Conservation (phyloP, 2,888 invertebrate species). For the Cantharis lateralis region DNA sequence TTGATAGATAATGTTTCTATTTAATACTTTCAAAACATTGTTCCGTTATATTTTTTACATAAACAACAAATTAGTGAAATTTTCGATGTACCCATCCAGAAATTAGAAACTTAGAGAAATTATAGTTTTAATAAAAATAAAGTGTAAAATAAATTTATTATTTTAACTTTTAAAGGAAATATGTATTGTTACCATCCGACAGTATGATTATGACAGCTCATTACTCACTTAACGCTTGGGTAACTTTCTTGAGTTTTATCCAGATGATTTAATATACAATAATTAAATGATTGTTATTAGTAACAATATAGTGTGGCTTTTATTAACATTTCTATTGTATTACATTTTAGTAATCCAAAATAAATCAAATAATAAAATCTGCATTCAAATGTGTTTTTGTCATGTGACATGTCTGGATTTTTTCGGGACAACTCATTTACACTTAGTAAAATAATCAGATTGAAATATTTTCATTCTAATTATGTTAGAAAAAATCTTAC, state of each 20-base stretch:
- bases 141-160: not conserved
- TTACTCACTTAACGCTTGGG: not conserved
- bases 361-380: not conserved
- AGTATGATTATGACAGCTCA: not conserved
- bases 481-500: too few relatives aligned
- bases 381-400: too few relatives aligned
- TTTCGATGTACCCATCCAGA: not conserved
- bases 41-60: not conserved
- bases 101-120: not conserved
- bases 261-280: not conserved
- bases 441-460: too few relatives aligned
- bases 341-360: not conserved
- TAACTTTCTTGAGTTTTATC: not conserved
- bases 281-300: not conserved
- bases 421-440: too few relatives aligned
- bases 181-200: not conserved
- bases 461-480: too few relatives aligned
- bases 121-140: not conserved
- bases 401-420: too few relatives aligned
- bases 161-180: not conserved
- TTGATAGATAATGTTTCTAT: not conserved
- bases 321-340: too few relatives aligned
- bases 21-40: not conserved
- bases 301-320: not conserved
- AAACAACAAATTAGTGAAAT: not conserved